Conservation (phyloP, 2,888 invertebrate genomes). For the Liodrosophila aerea region DNA sequence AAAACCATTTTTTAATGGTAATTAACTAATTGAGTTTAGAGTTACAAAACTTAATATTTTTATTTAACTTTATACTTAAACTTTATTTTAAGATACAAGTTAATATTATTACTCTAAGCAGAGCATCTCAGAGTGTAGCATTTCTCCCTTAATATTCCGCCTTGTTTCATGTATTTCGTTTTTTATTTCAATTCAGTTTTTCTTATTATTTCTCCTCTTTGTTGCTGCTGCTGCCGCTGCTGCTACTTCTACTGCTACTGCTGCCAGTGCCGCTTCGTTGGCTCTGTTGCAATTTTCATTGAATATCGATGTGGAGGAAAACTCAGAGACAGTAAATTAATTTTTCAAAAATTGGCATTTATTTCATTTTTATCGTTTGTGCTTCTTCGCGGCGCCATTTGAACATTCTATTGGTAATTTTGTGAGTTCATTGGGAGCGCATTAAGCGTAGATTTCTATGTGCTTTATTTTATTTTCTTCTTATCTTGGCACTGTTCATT, state of each 20-base stretch:
- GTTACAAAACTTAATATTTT: too few relatives aligned
- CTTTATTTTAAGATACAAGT: too few relatives aligned
- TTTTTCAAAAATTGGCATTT: slow-evolving; percentile 68
- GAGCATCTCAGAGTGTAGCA: slow-evolving; percentile 1
- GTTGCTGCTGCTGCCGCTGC: not conserved
- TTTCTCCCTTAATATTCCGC: not conserved
- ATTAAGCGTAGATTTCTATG: slow-evolving; percentile 36
- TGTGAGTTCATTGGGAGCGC: slow-evolving; percentile 39
- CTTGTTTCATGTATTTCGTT: slow-evolving; percentile 20
- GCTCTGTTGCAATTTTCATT: slow-evolving; percentile 59
- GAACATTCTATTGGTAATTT: slow-evolving; percentile 6
- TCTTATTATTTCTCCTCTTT: slow-evolving; percentile 4
- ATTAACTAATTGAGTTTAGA: too few relatives aligned
- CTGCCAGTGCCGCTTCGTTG: slow-evolving; percentile 25
- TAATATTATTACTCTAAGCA: too few relatives aligned
- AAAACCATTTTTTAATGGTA: too few relatives aligned
- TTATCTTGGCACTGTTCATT: slow-evolving; percentile 38
- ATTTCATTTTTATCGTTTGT: slow-evolving; percentile 56
- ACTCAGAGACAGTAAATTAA: slow-evolving; percentile 65
- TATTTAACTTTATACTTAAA: too few relatives aligned
- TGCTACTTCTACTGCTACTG: too few relatives aligned
- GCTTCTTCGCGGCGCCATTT: slow-evolving; percentile 6
- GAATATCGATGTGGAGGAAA: slow-evolving; percentile 57
- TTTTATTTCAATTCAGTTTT: slow-evolving; percentile 10
- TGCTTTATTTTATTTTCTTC: slow-evolving; percentile 12